These are phyloP conservation scores for Morpho deidamia DNA, from an alignment of 2,888 invertebrate species.

Conservation along the genomic window DNA sequence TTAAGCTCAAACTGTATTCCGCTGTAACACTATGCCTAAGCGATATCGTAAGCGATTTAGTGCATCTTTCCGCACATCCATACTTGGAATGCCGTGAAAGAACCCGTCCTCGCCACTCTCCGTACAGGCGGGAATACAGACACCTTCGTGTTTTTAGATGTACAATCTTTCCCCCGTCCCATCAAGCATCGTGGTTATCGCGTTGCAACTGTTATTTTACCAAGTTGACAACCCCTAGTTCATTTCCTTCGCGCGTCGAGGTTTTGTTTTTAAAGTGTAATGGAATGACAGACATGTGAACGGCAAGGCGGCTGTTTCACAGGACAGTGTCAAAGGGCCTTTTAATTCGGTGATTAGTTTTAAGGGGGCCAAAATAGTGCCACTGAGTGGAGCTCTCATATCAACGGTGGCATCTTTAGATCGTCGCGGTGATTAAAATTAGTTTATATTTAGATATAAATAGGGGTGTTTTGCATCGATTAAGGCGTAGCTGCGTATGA, in stretches of 20 bases:
- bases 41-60: too few relatives aligned
- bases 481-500: too few relatives aligned
- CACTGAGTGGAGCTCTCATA: constrained; percentile 30
- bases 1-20: too few relatives aligned
- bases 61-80: too few relatives aligned
- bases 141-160: too few relatives aligned
- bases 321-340: constrained; percentile 41
- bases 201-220: too few relatives aligned
- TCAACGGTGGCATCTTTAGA: constrained; percentile 24
- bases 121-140: too few relatives aligned
- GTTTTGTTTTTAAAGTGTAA: constrained; percentile 50
- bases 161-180: too few relatives aligned
- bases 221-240: background rate
- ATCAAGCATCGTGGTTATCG: too few relatives aligned
- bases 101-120: too few relatives aligned
- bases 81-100: too few relatives aligned
- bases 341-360: constrained; percentile 38
- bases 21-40: too few relatives aligned
- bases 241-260: constrained; percentile 30
- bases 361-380: constrained; percentile 25
- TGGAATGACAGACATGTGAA: constrained; percentile 69
- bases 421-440: constrained; percentile 14
- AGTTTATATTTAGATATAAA: constrained; percentile 1
- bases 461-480: background rate
- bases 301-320: constrained; percentile 54